A percentile compares a stretch with the other conserved stretches of the same genome.
These are phyloP conservation scores for Spheniscus mendiculus DNA, from an alignment of 2,113 vertebrate genomes.

Conservation along the genomic window DNA sequence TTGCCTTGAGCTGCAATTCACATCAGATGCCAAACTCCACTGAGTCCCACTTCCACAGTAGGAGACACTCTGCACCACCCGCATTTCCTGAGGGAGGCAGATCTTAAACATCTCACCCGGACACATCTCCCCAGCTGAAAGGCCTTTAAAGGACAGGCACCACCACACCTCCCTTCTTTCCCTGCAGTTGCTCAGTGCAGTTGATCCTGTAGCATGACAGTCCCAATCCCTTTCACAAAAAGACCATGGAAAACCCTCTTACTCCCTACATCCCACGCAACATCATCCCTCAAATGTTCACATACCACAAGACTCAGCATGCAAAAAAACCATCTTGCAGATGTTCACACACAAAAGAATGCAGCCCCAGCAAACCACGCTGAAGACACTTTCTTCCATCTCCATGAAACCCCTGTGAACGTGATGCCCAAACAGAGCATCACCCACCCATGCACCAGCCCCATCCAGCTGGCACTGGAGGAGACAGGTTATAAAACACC, in stretches of 20 bases:
- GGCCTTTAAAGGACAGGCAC: neutral
- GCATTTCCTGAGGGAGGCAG: neutral
- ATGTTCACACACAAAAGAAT: neutral
- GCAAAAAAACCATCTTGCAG: neutral
- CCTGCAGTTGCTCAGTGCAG: neutral
- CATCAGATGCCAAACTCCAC: neutral
- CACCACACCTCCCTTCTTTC: neutral
- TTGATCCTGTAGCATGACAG: neutral
- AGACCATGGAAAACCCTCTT: neutral
- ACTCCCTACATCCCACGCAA: neutral
- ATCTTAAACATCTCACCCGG: neutral
- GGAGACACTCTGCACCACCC: neutral
- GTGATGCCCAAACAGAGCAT: neutral
- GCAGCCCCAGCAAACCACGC: rapidly evolving
- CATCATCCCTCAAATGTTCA: neutral
- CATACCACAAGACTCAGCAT: neutral
- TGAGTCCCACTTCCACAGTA: neutral
- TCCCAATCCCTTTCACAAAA: rapidly evolving
- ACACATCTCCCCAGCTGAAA: neutral
- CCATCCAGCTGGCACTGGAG: neutral
- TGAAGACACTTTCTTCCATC: neutral
- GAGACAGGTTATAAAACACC: neutral
- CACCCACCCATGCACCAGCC: neutral
- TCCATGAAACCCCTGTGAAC: rapidly evolving
- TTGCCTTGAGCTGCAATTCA: neutral